These are phyloP conservation scores for Acheta domesticus DNA, from an alignment of 2,888 invertebrate species.

Conservation along the genomic window DNA sequence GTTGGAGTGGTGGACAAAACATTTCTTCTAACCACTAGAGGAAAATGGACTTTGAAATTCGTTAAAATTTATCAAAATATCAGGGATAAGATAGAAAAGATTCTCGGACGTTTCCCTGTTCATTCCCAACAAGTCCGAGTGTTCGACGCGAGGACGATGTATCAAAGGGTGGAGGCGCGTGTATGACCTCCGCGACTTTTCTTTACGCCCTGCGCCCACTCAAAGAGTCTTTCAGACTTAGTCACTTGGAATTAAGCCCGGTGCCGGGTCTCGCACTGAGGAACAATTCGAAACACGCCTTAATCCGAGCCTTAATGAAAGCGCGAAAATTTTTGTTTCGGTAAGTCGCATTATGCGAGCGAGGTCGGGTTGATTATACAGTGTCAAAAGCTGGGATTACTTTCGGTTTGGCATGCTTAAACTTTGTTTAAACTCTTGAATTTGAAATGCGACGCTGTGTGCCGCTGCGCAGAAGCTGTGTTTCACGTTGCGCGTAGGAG, in stretches of 20 bases:
- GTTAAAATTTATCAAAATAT: too few relatives aligned
- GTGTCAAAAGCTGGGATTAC: slow-evolving; percentile 19
- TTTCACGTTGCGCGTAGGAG: too few relatives aligned
- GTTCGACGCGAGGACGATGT: too few relatives aligned
- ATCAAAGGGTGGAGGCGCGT: too few relatives aligned
- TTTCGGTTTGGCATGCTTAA: slow-evolving; percentile 23
- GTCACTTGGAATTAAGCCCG: background rate
- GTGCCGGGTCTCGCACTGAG: background rate
- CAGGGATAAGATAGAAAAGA: too few relatives aligned
- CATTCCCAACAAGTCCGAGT: too few relatives aligned
- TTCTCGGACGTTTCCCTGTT: too few relatives aligned
- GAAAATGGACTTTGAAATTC: too few relatives aligned
- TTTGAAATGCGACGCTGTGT: background rate
- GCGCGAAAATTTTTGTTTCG: slow-evolving; percentile 21
- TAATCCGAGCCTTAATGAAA: slow-evolving; percentile 22
- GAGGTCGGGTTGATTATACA: slow-evolving; percentile 23
- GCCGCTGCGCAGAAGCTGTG: background rate
- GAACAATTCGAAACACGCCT: background rate
- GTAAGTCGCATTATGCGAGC: slow-evolving; percentile 21
- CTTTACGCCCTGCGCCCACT: background rate
- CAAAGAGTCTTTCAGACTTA: background rate
- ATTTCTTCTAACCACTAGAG: too few relatives aligned
- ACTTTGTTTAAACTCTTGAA: slow-evolving; percentile 21
- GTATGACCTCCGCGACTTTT: too few relatives aligned
- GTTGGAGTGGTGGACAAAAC: too few relatives aligned